Percentiles rank a stretch among this genome's conserved stretches.
phyloP scores from a whole-genome alignment of 2,888 invertebrate species.

The Azorinus chamasolen region DNA sequence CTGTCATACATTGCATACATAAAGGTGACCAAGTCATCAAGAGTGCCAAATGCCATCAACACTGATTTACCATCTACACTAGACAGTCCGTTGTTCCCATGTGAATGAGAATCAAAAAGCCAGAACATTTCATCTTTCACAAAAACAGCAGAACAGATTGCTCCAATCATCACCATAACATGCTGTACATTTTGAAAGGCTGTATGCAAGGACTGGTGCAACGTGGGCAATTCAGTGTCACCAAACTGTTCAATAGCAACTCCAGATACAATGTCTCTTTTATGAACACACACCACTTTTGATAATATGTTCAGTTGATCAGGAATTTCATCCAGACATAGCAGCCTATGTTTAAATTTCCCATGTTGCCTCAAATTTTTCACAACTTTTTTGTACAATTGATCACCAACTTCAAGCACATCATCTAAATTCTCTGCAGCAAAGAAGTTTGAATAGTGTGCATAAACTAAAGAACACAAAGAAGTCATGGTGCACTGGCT shows the following conservation, averaged over 20 bases:
- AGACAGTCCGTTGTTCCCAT: constrained; percentile 27
- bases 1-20: constrained; percentile 35
- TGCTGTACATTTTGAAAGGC: constrained; percentile 2
- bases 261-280: constrained; percentile 17
- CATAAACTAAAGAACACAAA: constrained; percentile 23
- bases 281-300: constrained; percentile 1
- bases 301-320: neutral
- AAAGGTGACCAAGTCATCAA: constrained; percentile 30
- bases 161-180: constrained; percentile 20
- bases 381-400: constrained; percentile 14
- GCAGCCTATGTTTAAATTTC: constrained; percentile 4
- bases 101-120: constrained; percentile 44
- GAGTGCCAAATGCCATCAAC: constrained; percentile 14
- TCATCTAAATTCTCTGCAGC: constrained; percentile 5
- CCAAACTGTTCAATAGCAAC: neutral
- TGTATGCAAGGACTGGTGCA: constrained; percentile 17
- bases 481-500: constrained; percentile 42
- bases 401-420: constrained; percentile 26
- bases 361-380: constrained; percentile 1
- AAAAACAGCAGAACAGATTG: constrained; percentile 32
- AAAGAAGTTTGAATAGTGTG: constrained; percentile 4
- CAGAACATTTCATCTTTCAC: constrained; percentile 2
- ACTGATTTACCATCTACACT: constrained; percentile 30
- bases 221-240: constrained; percentile 14
- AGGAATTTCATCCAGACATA: constrained; percentile 43